phyloP scores from a whole-genome alignment of 2,888 invertebrate species.

The Sisyra nigra region DNA sequence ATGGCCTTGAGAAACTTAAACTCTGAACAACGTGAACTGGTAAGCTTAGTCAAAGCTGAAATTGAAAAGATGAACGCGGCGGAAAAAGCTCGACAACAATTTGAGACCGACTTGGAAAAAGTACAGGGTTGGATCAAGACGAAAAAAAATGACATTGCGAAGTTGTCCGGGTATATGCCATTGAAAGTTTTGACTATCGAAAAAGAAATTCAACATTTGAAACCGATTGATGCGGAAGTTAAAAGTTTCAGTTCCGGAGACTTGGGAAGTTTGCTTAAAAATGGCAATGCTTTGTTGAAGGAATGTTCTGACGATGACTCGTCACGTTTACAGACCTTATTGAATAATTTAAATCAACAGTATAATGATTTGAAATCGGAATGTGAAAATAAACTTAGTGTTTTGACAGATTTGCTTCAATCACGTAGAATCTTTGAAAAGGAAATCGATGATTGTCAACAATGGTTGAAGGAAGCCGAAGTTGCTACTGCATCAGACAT shows the following conservation, averaged over 20 bases:
- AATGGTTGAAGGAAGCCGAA: constrained; percentile 85
- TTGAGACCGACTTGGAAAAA: constrained; percentile 64
- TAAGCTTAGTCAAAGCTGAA: constrained; percentile 52
- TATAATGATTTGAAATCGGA: constrained; percentile 58
- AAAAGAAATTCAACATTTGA: constrained; percentile 60
- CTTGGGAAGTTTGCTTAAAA: constrained; percentile 57
- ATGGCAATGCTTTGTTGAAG: constrained; percentile 58
- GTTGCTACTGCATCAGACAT: constrained; percentile 70
- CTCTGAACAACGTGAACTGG: constrained; percentile 58
- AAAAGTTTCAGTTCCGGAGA: constrained; percentile 61
- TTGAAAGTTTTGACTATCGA: constrained; percentile 70
- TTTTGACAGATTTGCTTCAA: constrained; percentile 54
- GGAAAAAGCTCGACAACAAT: constrained; percentile 53
- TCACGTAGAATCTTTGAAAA: constrained; percentile 69
- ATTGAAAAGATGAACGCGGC: constrained; percentile 54
- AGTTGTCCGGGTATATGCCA: constrained; percentile 59
- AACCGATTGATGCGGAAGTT: constrained; percentile 58
- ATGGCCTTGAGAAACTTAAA: constrained; percentile 53
- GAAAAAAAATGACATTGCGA: constrained; percentile 58
- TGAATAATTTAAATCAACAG: constrained; percentile 53
- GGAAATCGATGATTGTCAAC: constrained; percentile 62
- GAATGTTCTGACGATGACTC: constrained; percentile 64
- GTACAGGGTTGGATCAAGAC: constrained; percentile 67
- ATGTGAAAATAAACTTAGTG: constrained; percentile 52
- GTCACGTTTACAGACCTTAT: constrained; percentile 42